Percentiles rank a stretch among this genome's conserved stretches.
phyloP scores from a whole-genome alignment of 2,797 vertebrate species.

The Adrianichthys oophorus region DNA sequence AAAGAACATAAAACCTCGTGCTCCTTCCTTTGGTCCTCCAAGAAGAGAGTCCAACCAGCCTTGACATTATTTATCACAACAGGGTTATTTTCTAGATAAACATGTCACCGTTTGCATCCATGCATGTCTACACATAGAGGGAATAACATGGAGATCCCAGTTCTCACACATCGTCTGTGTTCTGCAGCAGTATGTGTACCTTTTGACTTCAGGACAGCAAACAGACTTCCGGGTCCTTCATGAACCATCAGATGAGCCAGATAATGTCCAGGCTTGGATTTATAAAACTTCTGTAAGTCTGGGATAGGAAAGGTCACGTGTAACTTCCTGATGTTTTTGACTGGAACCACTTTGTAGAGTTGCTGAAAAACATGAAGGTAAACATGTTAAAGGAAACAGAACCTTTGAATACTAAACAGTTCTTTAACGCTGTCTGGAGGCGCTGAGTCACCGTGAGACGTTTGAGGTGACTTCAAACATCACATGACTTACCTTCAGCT shows the following conservation, averaged over 20 bases:
- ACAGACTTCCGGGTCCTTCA: conserved; percentile 94
- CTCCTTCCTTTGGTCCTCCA: conserved; percentile 97
- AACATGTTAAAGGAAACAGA: no score
- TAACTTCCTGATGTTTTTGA: conserved; percentile 97
- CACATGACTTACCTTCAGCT: conserved; percentile 82
- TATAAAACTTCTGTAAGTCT: conserved; percentile 97
- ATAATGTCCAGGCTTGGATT: conserved; percentile 97
- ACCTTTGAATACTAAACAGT: neutral
- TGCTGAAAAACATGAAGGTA: conserved; percentile 72
- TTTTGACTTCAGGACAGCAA: conserved; percentile 97
- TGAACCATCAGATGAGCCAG: conserved; percentile 97
- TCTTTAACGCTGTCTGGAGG: no score
- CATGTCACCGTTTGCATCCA: no score
- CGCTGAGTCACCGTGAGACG: no score
- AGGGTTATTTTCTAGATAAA: neutral
- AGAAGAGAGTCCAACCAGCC: conserved; percentile 98
- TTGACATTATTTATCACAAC: conserved; percentile 41
- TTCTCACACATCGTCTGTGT: no score
- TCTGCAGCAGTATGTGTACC: conserved; percentile 66
- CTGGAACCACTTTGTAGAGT: conserved; percentile 96
- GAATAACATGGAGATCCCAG: no score
- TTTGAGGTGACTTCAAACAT: no score
- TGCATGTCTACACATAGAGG: no score
- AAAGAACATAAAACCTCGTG: conserved; percentile 98
- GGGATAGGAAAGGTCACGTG: conserved; percentile 99